Conservation (phyloP, 2,888 invertebrate genomes). For the Esperia sulphurella region DNA sequence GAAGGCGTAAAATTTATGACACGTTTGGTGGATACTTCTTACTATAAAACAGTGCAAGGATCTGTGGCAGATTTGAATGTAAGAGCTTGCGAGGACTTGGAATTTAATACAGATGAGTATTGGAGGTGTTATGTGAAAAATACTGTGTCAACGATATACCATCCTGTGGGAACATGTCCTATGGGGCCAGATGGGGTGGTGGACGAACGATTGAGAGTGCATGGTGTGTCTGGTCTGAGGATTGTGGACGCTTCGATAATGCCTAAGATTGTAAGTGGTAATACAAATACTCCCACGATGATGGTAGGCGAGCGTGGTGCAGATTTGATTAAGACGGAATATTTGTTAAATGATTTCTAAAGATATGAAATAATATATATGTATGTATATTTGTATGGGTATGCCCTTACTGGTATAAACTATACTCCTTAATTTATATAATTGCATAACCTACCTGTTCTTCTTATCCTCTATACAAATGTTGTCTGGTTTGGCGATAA, state of each 20-base stretch:
- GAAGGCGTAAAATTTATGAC: conserved; percentile 14
- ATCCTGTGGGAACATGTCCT: conserved; percentile 73
- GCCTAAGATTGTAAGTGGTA: conserved; percentile 57
- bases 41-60: conserved; percentile 17
- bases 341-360: conserved; percentile 4
- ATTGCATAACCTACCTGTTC: no score
- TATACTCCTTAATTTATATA: no score
- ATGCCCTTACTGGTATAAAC: no score
- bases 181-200: conserved; percentile 62
- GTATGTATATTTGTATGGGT: no score
- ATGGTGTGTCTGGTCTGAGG: conserved; percentile 44
- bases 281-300: conserved; percentile 60
- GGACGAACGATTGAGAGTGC: conserved; percentile 49
- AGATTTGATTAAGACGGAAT: conserved; percentile 59
- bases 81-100: conserved; percentile 58
- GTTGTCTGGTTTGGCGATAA: no score
- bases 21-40: conserved; percentile 13
- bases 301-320: conserved; percentile 68
- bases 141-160: conserved; percentile 78
- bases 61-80: conserved; percentile 26
- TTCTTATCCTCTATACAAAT: no score
- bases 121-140: conserved; percentile 81
- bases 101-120: conserved; percentile 77
- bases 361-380: neutral
- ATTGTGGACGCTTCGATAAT: conserved; percentile 63